Evolutionary conservation across 2,113 vertebrate species (phyloP), one percentile per base, ranked within the genome.

Genomic region (Pituophis catenifer): DNA sequence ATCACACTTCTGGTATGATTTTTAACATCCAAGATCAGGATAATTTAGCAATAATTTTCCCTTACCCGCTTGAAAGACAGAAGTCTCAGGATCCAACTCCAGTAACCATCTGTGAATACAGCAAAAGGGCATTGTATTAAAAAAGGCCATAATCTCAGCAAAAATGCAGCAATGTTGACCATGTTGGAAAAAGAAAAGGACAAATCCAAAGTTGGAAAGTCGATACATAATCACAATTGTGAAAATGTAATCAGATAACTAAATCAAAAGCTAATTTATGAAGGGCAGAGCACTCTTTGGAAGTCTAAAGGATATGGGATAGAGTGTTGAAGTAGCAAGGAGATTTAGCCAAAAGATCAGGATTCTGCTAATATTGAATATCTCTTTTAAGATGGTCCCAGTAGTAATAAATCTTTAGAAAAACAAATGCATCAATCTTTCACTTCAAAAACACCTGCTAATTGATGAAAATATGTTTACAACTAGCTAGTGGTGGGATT

Each of bases 51-150:
- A 85, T 89, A 94, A 65, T 38, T 91, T 58, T 93, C 93, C 97
- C 97, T 97, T 94, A 97, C 97, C 10, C 1, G 90, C 94, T 94
- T 91, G 94, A 95, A 95, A 94, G 89, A 94, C 19, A 93, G n/a
- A 90, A 91, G 88, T 90, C 57, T 95, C 92, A 95, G 94, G 52
- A 93, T 93, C 90, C 88, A 90, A 94, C 55, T 95, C 91, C 92
- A 92, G 95, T 94, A 54, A 90, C 93, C 89, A 96, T 95, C 96
- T 97, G 96, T 13, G 81, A 92, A 93, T 17, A 81, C 21, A 85
- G 53, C 48, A 59, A 85, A 94, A 94, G 44, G 5, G 38, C 0
- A 21, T 0, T 24, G 65, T 8, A 1, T 92, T 54, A 91, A 8
- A 26, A 70, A 44, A 3, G 10, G 4, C 24, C 19, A 58, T 0